Evolutionary conservation across 2,888 invertebrate genomes (phyloP), one percentile per base, ranked within the genome.

Genomic region (Yponomeuta malinellus): DNA sequence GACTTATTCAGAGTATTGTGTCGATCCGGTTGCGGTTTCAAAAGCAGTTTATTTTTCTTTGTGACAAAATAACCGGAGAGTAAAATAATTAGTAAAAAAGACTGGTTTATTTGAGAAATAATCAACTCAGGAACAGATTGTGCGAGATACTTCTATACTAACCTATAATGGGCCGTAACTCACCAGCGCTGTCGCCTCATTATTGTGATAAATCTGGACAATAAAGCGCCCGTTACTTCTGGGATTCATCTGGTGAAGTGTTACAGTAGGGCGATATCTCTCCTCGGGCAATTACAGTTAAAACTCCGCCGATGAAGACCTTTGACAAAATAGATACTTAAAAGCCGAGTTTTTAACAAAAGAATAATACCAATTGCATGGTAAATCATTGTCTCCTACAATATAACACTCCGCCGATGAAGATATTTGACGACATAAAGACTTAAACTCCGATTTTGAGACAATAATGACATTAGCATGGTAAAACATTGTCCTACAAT

Each of bases 161-260:
- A 12, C 52, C 52, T 59, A 15, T 15, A 15, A 15, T 15, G 15
- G 12, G 52, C 1, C 48, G n/a, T 43, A 43, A 48, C 48, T 68
- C 37, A 68, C 23, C n/a, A 68, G 48, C 23, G 68, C 68, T 65
- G 65, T 65, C 65, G 65, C 31, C 65, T 68, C 68, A 68, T 68
- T 68, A 68, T 43, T 23, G 68, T 48, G 23, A 68, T 48, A 68
- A 68, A 68, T 68, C 37, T 68, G 43, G 23, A 68, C 68, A 68
- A 48, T 68, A 68, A 68, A 68, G 48, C 68, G n/a, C 23, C 15
- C 68, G 23, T 68, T 68, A 33, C n/a, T 65, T 65, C 52, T 31
- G 65, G 33, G 33, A 65, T 29, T 65, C 65, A 65, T 31, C 65
- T 64, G 10, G 33, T 65, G 29, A 65, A 65, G 33, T 65, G 29